phyloP scores from a whole-genome alignment of 2,797 vertebrate species.

The Acipenser ruthenus region DNA sequence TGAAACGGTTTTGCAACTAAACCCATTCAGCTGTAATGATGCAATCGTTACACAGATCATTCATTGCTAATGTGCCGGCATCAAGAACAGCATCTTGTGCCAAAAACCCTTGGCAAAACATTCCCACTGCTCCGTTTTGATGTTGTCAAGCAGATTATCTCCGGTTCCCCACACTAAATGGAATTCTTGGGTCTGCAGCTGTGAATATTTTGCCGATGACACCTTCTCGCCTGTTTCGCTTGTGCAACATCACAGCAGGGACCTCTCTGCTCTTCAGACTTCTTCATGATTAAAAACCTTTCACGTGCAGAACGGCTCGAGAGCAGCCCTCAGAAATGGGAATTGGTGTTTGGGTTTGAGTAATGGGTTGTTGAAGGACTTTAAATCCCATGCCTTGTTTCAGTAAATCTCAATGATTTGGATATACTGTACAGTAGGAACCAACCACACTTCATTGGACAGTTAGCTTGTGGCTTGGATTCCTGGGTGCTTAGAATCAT shows the following conservation, averaged over 20 bases:
- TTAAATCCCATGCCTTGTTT: too few species aligned
- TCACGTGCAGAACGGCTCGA: too few species aligned
- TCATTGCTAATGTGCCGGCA: background rate
- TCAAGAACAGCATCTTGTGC: background rate
- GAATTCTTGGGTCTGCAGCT: constrained; percentile 18
- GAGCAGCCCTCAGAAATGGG: too few species aligned
- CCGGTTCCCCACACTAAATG: constrained; percentile 6
- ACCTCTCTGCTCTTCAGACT: background rate
- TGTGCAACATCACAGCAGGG: background rate
- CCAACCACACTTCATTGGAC: too few species aligned
- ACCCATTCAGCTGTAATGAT: background rate
- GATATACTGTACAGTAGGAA: too few species aligned
- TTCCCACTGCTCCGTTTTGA: background rate
- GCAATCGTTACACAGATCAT: background rate
- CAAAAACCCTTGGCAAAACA: background rate
- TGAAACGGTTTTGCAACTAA: background rate
- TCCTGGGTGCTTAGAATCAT: too few species aligned
- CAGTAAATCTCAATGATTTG: too few species aligned
- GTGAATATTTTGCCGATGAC: constrained; percentile 21
- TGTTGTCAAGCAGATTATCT: background rate
- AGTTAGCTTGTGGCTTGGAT: too few species aligned
- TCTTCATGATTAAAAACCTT: too few species aligned
- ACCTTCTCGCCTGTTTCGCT: background rate
- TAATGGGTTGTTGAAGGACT: too few species aligned
- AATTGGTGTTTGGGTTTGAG: too few species aligned